Evolutionary conservation across 2,113 vertebrate genomes (phyloP).

Genomic region (Engystomops pustulosus): DNA sequence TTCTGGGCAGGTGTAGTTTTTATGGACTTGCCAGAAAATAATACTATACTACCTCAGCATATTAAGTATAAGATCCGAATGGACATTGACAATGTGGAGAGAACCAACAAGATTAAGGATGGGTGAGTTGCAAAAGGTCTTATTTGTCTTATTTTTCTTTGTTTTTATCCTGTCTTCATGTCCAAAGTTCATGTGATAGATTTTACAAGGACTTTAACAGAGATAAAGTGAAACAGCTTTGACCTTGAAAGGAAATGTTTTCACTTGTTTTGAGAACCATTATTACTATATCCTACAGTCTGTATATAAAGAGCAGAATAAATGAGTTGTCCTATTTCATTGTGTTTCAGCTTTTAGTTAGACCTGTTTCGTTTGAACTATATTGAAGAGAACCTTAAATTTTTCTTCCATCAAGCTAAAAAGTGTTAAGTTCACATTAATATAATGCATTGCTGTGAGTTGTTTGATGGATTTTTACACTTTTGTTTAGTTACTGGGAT

Average conservation of each 20-base stretch:
- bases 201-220: neutral
- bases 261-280: too few relatives aligned
- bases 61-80: conserved; percentile 97
- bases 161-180: neutral
- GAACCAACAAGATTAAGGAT: conserved; percentile 99
- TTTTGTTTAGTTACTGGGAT: conserved; percentile 89
- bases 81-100: conserved; percentile 98
- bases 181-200: neutral
- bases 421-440: neutral
- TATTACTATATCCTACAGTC: too few relatives aligned
- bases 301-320: too few relatives aligned
- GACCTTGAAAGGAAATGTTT: neutral
- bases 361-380: too few relatives aligned
- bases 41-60: conserved; percentile 80
- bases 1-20: conserved; percentile 98
- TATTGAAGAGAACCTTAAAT: neutral
- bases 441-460: too few relatives aligned
- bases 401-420: neutral
- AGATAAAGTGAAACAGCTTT: neutral
- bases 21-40: conserved; percentile 76
- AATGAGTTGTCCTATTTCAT: too few relatives aligned
- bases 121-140: conserved; percentile 73
- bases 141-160: neutral
- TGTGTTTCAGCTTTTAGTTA: too few relatives aligned
- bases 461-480: too few relatives aligned